Percentiles rank a stretch among this genome's conserved stretches.
phyloP scores from a whole-genome alignment of 2,797 vertebrate genomes.

The Loriculus beryllinus region DNA sequence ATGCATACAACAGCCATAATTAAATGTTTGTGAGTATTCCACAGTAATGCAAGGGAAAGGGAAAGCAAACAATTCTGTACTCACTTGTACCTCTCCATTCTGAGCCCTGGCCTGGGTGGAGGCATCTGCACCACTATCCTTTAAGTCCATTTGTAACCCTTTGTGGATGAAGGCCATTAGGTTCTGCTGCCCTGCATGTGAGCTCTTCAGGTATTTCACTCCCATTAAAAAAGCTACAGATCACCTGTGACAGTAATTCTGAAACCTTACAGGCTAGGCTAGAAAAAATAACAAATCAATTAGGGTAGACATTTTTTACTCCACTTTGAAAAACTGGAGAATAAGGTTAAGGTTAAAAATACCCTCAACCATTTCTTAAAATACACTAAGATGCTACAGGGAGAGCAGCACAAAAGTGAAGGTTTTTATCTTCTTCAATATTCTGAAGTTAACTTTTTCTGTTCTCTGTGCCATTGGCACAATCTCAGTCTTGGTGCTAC shows the following conservation, averaged over 20 bases:
- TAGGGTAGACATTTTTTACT: background rate
- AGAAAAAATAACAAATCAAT: background rate
- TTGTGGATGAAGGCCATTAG: background rate
- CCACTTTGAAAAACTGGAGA: background rate
- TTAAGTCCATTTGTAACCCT: background rate
- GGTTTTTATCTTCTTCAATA: background rate
- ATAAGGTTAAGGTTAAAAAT: background rate
- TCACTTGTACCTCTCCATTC: slow-evolving; percentile 15
- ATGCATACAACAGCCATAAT: slow-evolving; percentile 62
- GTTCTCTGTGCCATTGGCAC: background rate
- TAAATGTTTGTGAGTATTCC: slow-evolving; percentile 63
- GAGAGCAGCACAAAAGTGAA: background rate
- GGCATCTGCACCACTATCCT: background rate
- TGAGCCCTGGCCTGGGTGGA: background rate
- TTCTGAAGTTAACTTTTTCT: background rate
- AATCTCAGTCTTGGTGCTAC: background rate
- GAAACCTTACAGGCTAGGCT: background rate
- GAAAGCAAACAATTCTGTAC: slow-evolving; percentile 47
- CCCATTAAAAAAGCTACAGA: background rate
- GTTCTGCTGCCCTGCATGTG: background rate
- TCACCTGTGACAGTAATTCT: background rate
- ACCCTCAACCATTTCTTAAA: background rate
- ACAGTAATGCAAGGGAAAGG: slow-evolving; percentile 42
- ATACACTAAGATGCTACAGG: background rate
- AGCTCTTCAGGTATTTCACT: background rate